Percentiles rank a stretch among this genome's conserved stretches.
Conservation (phyloP, 2,888 invertebrate species). For the Bhutanitis thaidina region DNA sequence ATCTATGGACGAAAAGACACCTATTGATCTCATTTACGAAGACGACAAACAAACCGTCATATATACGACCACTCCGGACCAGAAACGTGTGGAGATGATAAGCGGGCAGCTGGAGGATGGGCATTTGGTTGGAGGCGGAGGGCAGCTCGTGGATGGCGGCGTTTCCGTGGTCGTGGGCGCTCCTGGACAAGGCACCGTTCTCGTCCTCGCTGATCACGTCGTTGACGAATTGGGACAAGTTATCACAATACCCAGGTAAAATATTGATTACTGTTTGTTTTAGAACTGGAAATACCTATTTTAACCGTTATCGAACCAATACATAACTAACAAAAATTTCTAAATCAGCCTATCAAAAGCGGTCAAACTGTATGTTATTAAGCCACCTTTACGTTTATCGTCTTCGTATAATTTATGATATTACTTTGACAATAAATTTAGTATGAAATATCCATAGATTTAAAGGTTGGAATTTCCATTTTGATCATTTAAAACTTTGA, state of each 20-base stretch:
- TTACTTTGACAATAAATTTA: slow-evolving; percentile 12
- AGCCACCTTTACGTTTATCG: slow-evolving; percentile 15
- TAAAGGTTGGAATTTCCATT: slow-evolving; percentile 15
- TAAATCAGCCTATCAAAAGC: slow-evolving; percentile 7
- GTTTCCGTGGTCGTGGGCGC: slow-evolving; percentile 74
- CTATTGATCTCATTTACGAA: slow-evolving; percentile 91
- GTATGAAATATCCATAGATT: slow-evolving; percentile 11
- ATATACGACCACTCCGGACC: slow-evolving; percentile 88
- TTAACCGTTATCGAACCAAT: not conserved
- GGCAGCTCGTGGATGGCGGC: slow-evolving; percentile 73
- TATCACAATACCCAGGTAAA: slow-evolving; percentile 83
- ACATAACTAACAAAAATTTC: slow-evolving; percentile 4
- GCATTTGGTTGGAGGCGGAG: slow-evolving; percentile 74
- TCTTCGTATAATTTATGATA: slow-evolving; percentile 17
- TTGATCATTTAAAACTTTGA: slow-evolving; percentile 4
- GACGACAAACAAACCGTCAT: slow-evolving; percentile 92
- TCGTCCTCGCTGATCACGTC: slow-evolving; percentile 86
- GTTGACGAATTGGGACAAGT: slow-evolving; percentile 85
- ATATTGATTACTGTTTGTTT: not conserved
- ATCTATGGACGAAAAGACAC: slow-evolving; percentile 83
- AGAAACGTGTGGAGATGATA: slow-evolving; percentile 89
- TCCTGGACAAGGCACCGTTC: slow-evolving; percentile 80
- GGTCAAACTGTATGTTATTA: slow-evolving; percentile 1
- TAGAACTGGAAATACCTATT: not conserved
- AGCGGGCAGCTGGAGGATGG: slow-evolving; percentile 83